phyloP scores from a whole-genome alignment of 2,888 invertebrate species.

The Tachina grossa region DNA sequence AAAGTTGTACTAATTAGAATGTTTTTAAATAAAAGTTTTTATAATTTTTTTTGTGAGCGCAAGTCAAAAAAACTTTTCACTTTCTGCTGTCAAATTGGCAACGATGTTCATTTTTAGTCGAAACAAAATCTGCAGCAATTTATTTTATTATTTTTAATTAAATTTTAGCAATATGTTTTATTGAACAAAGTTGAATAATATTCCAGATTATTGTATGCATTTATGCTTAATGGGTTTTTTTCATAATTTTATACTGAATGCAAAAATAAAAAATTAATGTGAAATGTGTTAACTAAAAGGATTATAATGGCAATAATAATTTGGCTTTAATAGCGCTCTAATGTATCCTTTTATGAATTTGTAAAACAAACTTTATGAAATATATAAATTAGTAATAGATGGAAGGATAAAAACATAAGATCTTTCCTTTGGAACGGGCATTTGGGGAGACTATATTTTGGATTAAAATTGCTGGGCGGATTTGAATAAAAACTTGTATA shows the following conservation, averaged over 20 bases:
- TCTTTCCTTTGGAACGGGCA: too few relatives aligned
- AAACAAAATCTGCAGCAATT: background rate
- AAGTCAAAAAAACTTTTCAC: conserved; percentile 16
- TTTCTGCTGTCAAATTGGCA: background rate
- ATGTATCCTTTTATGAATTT: too few relatives aligned
- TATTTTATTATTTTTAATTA: conserved; percentile 27
- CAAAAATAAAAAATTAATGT: background rate
- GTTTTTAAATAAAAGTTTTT: conserved; percentile 10
- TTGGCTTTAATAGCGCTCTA: background rate
- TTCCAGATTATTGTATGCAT: background rate
- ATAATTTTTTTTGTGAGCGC: background rate
- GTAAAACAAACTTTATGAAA: too few relatives aligned
- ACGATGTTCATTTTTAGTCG: background rate
- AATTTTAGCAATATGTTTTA: conserved; percentile 13
- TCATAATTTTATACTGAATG: background rate
- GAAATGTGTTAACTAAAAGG: background rate
- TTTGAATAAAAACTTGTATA: too few relatives aligned
- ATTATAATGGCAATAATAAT: background rate
- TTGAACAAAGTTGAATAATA: background rate
- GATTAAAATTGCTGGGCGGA: too few relatives aligned
- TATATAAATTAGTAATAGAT: too few relatives aligned
- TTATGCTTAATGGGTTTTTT: conserved; percentile 6
- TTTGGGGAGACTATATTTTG: too few relatives aligned
- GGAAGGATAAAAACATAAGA: too few relatives aligned
- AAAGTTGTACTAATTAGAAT: conserved; percentile 44